These are phyloP conservation scores for Drosophila arizonae DNA, from an alignment of 1,140 invertebrate species.

Conservation along the genomic window DNA sequence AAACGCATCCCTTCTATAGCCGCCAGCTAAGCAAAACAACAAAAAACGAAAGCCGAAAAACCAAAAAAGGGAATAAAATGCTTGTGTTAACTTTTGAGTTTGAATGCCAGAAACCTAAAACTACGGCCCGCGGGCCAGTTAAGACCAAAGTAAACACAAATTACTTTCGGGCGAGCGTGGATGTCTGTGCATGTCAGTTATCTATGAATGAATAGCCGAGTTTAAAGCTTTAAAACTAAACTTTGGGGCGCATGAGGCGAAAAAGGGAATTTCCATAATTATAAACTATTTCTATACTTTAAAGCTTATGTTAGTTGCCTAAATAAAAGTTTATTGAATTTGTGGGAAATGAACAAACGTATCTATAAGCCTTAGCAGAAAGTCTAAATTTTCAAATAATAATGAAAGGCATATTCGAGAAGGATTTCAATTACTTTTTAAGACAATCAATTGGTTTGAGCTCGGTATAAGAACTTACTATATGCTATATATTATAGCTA, in stretches of 20 bases:
- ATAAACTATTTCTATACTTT: background rate
- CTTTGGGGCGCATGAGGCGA: background rate
- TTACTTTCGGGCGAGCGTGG: constrained; percentile 13
- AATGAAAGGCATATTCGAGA: too few species aligned
- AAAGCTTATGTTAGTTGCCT: background rate
- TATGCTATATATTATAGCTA: too few species aligned
- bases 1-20: constrained; percentile 23
- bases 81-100: constrained; percentile 58
- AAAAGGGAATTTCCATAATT: background rate
- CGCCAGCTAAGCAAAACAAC: background rate
- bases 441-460: too few species aligned
- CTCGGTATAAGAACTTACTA: too few species aligned
- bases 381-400: too few species aligned
- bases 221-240: constrained; percentile 11
- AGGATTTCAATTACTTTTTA: too few species aligned
- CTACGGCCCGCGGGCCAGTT: constrained; percentile 47
- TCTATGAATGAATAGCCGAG: background rate
- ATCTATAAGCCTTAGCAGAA: too few species aligned
- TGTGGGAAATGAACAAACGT: background rate
- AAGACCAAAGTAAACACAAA: constrained; percentile 55
- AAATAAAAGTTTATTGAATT: background rate
- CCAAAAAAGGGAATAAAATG: background rate
- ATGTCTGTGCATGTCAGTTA: constrained; percentile 7
- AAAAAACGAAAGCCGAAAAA: background rate
- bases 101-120: constrained; percentile 52